Base-by-base conservation (phyloP, 2,797 vertebrate genomes). In the Enteromius afrohamiltoni region DNA sequence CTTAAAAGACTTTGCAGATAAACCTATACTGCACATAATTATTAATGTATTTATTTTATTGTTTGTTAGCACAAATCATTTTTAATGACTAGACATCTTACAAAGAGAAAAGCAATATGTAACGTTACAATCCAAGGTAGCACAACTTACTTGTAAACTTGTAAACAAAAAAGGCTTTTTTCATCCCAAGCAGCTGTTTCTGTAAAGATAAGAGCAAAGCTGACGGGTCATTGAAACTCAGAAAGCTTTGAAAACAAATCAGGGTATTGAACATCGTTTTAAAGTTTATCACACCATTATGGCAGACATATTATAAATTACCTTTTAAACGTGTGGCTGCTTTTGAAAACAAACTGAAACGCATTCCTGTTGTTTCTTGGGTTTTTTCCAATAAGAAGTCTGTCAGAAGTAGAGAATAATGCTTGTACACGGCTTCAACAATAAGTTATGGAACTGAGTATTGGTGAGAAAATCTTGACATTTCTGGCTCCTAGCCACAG, bases 191-290 rank as follows among this genome's bases (percentile, higher is more conserved):
- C 71, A 4, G 73, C 71, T 82, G 80, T 64, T 76, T 75, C 31
- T 67, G 17, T 75, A 45, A 53, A 68, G 73, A 77, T 83, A 83
- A 77, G 73, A 55, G 62, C 64, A 58, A 77, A 67, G 47, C 81
- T 83, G 73, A 58, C 11, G 55, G 60, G 49, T 42, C 47, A 68
- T 0, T 68, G 73, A 19, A 55, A 74, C 45, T 23, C 4, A 45
- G 49, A 76, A 77, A 14, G 62, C 73, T 83, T 82, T 74, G 69
- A 74, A 82, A 82, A 82, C 55, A 74, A 82, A 60, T 21, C 16
- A 8, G 47, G 19, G 34, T 21, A 74, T 26, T 74, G 23, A 45
- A 76, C 49, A 31, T 68, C 7, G 2, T 17, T 79, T 79, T 68
- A 71, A 68, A 34, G 17, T 68, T 67, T 55, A 49, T 62, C 69